Conservation (phyloP, 2,797 vertebrate genomes). For the Coregonus ussuriensis region DNA sequence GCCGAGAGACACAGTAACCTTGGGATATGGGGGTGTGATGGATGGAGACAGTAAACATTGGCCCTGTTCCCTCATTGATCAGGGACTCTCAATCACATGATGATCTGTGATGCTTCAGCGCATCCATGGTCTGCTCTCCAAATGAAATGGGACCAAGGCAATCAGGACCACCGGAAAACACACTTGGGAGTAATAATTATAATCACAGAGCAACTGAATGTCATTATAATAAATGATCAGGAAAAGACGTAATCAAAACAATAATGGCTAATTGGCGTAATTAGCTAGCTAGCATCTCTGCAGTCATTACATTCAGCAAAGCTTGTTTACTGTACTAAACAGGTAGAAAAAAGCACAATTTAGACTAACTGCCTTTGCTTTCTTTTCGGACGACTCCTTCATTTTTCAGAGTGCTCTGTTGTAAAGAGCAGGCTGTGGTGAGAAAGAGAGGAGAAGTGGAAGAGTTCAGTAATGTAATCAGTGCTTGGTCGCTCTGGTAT, state of each 20-base stretch:
- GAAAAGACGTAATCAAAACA: slow-evolving; percentile 45
- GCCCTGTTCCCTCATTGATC: slow-evolving; percentile 37
- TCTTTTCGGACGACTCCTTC: not conserved
- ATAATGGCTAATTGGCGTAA: slow-evolving; percentile 55
- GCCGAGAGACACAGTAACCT: slow-evolving; percentile 38
- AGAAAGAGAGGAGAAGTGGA: slow-evolving; percentile 6
- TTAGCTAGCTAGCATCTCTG: slow-evolving; percentile 46
- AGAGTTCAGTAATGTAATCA: slow-evolving; percentile 8
- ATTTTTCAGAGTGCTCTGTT: not conserved
- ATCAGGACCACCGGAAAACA: slow-evolving; percentile 49
- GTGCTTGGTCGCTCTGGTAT: slow-evolving; percentile 30
- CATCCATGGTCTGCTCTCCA: slow-evolving; percentile 22
- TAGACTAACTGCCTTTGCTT: not conserved
- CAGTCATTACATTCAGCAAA: slow-evolving; percentile 22
- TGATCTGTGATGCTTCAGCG: slow-evolving; percentile 28
- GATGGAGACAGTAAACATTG: slow-evolving; percentile 23
- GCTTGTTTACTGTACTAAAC: slow-evolving; percentile 22
- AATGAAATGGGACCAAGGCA: slow-evolving; percentile 30
- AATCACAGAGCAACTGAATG: slow-evolving; percentile 42
- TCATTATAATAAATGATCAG: slow-evolving; percentile 32
- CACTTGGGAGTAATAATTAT: slow-evolving; percentile 55
- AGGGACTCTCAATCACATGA: slow-evolving; percentile 31
- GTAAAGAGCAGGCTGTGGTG: not conserved
- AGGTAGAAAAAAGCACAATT: not conserved
- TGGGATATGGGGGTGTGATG: slow-evolving; percentile 32